Conservation (phyloP, 1,140 invertebrate species). For the Lutraria rhynchaena region DNA sequence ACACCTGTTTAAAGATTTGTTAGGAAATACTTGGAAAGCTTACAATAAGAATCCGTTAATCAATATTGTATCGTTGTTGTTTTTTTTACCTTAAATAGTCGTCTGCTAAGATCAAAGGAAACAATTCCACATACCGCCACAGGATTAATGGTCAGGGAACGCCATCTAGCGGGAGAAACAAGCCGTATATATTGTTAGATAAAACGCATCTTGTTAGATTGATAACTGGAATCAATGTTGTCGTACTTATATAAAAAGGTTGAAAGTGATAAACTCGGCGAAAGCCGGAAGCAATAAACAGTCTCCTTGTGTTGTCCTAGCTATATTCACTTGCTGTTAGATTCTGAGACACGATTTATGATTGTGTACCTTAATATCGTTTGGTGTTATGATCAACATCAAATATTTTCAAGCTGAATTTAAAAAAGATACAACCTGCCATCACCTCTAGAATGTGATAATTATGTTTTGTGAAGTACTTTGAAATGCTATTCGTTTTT, state of each 20-base stretch:
- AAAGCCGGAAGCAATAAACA: background rate
- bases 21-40: background rate
- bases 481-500: too few relatives aligned
- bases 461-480: too few relatives aligned
- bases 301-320: background rate
- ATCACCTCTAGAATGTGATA: too few relatives aligned
- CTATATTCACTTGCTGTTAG: too few relatives aligned
- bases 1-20: constrained; percentile 33
- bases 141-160: background rate
- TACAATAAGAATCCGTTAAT: constrained; percentile 5
- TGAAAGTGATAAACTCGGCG: background rate
- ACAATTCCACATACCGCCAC: background rate
- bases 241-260: constrained; percentile 4
- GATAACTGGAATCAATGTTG: background rate
- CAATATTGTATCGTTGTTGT: constrained; percentile 20
- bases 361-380: too few relatives aligned
- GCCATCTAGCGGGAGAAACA: too few relatives aligned
- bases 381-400: too few relatives aligned
- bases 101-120: constrained; percentile 29
- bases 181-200: background rate
- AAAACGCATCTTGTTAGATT: background rate
- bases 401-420: too few relatives aligned
- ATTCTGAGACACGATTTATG: too few relatives aligned
- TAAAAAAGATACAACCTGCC: too few relatives aligned
- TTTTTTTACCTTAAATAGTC: constrained; percentile 32